Evolutionary conservation across 2,888 invertebrate species (phyloP).

Genomic region (Drosophila limbata): DNA sequence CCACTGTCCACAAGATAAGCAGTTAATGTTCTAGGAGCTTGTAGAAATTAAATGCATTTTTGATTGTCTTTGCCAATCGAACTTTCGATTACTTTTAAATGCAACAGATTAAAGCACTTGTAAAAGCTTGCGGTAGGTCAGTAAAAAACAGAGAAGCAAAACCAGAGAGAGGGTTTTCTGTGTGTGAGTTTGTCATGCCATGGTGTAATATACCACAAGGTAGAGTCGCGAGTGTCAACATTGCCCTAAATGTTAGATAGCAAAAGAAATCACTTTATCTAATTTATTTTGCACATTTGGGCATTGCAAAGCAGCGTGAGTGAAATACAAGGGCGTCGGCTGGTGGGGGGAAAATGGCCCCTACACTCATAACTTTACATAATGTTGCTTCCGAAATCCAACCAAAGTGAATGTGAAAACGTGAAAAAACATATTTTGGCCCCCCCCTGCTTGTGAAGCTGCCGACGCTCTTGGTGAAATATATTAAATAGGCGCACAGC

Average conservation of each 20-base stretch:
- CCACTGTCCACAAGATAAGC: conserved; percentile 6
- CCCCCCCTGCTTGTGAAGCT: no score
- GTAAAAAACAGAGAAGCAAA: not conserved
- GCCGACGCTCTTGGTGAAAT: no score
- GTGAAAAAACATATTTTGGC: no score
- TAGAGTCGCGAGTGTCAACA: not conserved
- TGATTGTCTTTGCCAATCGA: conserved; percentile 15
- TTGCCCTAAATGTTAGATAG: not conserved
- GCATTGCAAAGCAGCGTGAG: not conserved
- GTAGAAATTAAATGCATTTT: not conserved
- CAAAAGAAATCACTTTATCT: not conserved
- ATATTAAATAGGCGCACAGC: not conserved
- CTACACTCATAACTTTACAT: no score
- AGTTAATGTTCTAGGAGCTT: not conserved
- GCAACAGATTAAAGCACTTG: not conserved
- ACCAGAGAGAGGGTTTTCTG: not conserved
- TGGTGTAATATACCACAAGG: conserved; percentile 1
- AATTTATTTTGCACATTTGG: not conserved
- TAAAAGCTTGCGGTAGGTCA: conserved; percentile 40
- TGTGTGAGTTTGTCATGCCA: not conserved
- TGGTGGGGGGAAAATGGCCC: no score
- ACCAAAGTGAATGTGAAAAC: no score
- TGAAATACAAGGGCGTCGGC: no score
- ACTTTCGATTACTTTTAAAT: conserved; percentile 23
- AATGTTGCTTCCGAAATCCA: no score